These are phyloP conservation scores for Leptopilina myrica DNA, from an alignment of 2,888 invertebrate species.

Conservation along the genomic window DNA sequence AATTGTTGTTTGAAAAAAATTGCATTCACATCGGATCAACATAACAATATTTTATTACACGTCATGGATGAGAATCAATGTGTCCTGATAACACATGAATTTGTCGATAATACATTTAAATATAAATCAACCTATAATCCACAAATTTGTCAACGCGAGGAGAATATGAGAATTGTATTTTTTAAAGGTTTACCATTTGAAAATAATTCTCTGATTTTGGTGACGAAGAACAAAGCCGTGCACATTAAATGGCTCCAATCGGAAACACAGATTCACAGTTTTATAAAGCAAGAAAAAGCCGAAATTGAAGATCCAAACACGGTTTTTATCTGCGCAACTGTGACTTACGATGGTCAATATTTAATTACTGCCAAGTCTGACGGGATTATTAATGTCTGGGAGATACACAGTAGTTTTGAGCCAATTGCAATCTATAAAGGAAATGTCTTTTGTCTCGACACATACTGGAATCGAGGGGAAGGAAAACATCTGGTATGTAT, in stretches of 20 bases:
- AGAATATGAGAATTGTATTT: constrained; percentile 63
- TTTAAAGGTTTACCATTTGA: constrained; percentile 56
- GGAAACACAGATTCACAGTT: constrained; percentile 59
- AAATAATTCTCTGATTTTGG: constrained; percentile 66
- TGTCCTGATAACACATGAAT: constrained; percentile 60
- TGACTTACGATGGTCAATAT: constrained; percentile 76
- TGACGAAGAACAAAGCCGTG: constrained; percentile 65
- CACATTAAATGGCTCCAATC: constrained; percentile 64
- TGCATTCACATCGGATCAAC: constrained; percentile 56
- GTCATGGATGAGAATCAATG: constrained; percentile 66
- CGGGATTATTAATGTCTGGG: constrained; percentile 75
- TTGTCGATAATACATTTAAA: constrained; percentile 47
- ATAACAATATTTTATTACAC: constrained; percentile 60
- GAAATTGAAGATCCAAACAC: constrained; percentile 61
- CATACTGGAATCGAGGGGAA: constrained; percentile 67
- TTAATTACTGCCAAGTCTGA: constrained; percentile 75
- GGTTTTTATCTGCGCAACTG: constrained; percentile 71
- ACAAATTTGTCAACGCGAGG: constrained; percentile 47
- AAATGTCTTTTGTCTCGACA: constrained; percentile 69
- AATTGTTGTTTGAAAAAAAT: constrained; percentile 45
- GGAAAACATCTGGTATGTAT: constrained; percentile 64
- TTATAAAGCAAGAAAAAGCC: constrained; percentile 59
- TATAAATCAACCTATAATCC: constrained; percentile 67
- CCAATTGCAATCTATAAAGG: constrained; percentile 67
- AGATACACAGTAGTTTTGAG: constrained; percentile 64